Base-by-base conservation (phyloP, 2,797 vertebrate species). In the Tragopan temminckii region DNA sequence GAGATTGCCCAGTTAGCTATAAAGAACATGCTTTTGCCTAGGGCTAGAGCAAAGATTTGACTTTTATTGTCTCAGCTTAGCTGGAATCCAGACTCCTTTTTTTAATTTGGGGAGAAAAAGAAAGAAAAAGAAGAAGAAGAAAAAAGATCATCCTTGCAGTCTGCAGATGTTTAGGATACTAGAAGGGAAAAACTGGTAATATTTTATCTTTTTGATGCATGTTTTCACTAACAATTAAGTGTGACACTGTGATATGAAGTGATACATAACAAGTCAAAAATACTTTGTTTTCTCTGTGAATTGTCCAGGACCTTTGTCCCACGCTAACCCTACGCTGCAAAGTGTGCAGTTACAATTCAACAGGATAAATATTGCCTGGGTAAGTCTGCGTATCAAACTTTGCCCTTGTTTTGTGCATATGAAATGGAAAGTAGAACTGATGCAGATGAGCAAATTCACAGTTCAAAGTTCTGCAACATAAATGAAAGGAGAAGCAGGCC, bases 381-480 rank as follows among this genome's bases (percentile, higher is more conserved):
- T 79, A 76, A 79, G 21, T n/a, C 64, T 40, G 13, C 2, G 1
- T 69, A 25, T 62, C 11, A 69, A 88, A 80, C 25, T 68, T 40
- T 53, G 13, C 31, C 57, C 46, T 84, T 62, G 53, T 58, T 64
- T 76, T 58, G 52, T 77, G 20, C 43, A 80, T 57, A 38, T 20
- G 24, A 64, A 64, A 61, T 71, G 31, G 59, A 48, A 40, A 83
- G 46, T 38, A 53, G 52, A 29, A 72, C 66, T 81, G 69, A 63
- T 67, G 43, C 46, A 76, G 79, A 67, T 80, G 64, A 85, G 62
- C 35, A 81, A 82, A 82, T 29, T 68, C 31, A 4, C n/a, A 85
- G 80, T 86, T 85, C 88, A 82, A 90, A 87, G 75, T 94, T 85
- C 79, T 94, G 33, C 59, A 48, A 61, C 77, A 42, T 63, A 85